Conservation (phyloP, 2,888 invertebrate species). For the Pantelozetes paolii region DNA sequence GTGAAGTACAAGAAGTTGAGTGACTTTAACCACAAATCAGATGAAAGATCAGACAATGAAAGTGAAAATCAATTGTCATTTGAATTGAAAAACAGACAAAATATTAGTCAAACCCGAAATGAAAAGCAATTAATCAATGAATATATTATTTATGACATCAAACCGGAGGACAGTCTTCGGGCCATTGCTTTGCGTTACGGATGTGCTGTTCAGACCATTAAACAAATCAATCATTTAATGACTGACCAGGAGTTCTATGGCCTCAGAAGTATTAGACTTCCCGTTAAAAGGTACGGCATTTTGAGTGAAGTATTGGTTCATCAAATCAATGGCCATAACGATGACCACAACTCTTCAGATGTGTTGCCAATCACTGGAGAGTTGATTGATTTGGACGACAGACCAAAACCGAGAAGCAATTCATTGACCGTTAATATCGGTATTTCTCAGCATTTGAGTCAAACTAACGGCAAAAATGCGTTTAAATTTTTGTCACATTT, state of each 20-base stretch:
- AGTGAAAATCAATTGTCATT: background rate
- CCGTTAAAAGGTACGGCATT: constrained; percentile 46
- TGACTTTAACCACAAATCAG: background rate
- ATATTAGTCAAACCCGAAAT: background rate
- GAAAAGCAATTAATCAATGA: background rate
- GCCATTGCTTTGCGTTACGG: constrained; percentile 39
- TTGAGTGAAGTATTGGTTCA: constrained; percentile 45
- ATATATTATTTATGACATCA: constrained; percentile 24
- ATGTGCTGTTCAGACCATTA: constrained; percentile 45
- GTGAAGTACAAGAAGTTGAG: background rate
- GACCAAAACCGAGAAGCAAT: background rate
- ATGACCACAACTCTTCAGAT: background rate
- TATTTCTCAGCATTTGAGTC: constrained; percentile 37
- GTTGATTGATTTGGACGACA: background rate
- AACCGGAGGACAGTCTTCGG: constrained; percentile 38
- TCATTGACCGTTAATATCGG: constrained; percentile 41
- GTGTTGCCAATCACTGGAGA: background rate
- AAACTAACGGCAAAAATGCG: constrained; percentile 29
- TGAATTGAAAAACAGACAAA: constrained; percentile 18
- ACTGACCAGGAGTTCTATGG: constrained; percentile 47
- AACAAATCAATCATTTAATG: constrained; percentile 46
- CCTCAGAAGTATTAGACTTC: constrained; percentile 45
- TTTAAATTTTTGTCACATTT: constrained; percentile 40
- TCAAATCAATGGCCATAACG: constrained; percentile 26
- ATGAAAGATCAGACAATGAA: background rate